A percentile compares a stretch with the other conserved stretches of the same genome.
These are phyloP conservation scores for Squalus acanthias DNA, from an alignment of 2,797 vertebrate species.

Conservation along the genomic window DNA sequence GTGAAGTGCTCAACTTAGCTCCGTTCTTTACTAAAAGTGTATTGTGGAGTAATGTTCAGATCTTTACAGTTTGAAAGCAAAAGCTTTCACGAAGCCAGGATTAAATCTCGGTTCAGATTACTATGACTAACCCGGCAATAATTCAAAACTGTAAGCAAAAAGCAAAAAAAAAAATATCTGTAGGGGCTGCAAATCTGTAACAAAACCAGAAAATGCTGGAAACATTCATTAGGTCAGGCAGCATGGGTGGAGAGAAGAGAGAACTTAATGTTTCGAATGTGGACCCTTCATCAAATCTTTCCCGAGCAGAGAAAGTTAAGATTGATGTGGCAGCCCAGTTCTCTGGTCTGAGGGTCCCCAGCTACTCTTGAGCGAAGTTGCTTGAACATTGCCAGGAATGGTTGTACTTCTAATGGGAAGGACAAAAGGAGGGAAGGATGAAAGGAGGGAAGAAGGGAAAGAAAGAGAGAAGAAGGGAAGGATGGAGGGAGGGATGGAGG, in stretches of 20 bases:
- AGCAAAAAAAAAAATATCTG: background rate
- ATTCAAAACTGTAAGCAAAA: background rate
- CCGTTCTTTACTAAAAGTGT: no score
- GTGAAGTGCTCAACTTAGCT: background rate
- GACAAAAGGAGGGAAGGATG: no score
- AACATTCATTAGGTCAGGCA: background rate
- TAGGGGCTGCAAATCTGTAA: background rate
- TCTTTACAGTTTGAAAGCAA: background rate
- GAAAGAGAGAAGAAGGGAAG: background rate
- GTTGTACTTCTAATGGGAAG: background rate
- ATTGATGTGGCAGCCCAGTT: no score
- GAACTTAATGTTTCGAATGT: background rate
- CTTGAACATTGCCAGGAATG: background rate
- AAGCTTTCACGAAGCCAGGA: background rate
- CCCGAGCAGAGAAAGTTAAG: background rate
- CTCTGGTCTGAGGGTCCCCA: background rate
- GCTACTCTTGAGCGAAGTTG: background rate
- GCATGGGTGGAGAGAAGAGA: background rate
- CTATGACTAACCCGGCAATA: background rate
- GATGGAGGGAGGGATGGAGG: background rate
- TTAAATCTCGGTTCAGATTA: background rate
- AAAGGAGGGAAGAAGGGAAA: background rate
- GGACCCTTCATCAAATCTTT: background rate
- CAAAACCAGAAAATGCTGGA: background rate
- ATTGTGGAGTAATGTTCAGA: background rate